phyloP scores from a whole-genome alignment of 2,797 vertebrate species.

The Sebastes alutus region DNA sequence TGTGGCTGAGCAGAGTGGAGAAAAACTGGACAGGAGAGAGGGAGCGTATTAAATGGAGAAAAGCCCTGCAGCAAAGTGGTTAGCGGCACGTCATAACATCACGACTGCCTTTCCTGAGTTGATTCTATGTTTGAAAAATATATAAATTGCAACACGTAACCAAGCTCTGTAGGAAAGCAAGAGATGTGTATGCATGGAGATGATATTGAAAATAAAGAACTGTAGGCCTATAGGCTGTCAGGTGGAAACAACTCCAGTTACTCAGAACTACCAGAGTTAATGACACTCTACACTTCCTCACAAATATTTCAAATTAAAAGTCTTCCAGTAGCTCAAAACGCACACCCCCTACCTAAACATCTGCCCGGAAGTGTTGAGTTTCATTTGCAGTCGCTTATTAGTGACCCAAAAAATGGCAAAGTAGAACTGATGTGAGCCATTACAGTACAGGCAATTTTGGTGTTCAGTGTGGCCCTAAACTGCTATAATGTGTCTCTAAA shows the following conservation, averaged over 20 bases:
- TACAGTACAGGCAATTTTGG: background rate
- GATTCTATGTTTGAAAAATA: background rate
- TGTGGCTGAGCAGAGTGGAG: no score
- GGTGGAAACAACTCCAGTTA: no score
- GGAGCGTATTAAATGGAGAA: no score
- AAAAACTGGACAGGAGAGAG: background rate
- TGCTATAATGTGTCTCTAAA: background rate
- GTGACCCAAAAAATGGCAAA: background rate
- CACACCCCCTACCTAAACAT: background rate
- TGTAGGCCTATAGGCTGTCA: no score
- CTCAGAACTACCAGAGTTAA: no score
- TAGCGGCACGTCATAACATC: no score
- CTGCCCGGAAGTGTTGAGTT: background rate
- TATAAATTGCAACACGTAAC: background rate
- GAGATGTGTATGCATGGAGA: background rate
- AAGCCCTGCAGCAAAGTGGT: no score
- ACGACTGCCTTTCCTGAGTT: no score
- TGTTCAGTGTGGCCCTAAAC: background rate
- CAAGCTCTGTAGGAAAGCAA: background rate
- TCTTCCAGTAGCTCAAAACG: background rate
- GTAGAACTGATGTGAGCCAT: background rate
- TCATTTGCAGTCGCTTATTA: background rate
- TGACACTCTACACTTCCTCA: background rate
- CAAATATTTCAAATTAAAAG: background rate
- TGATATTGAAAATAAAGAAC: background rate